Evolutionary conservation across 2,113 vertebrate genomes (phyloP).

Genomic region (Egretta garzetta): DNA sequence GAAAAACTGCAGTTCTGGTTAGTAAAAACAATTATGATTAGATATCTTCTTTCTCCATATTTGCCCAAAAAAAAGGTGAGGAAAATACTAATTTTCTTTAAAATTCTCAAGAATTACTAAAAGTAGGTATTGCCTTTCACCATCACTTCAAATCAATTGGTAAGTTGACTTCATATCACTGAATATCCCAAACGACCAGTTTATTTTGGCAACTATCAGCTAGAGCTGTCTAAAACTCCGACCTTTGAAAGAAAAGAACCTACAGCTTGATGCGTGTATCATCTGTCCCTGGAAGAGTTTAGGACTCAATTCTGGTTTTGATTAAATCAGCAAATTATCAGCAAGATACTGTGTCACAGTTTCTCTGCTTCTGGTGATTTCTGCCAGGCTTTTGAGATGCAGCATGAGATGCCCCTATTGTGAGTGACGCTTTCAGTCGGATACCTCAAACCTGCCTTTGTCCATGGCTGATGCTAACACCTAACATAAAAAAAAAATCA

Average conservation of each 20-base stretch:
- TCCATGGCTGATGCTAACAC: background rate
- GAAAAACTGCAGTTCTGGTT: background rate
- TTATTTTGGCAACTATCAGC: background rate
- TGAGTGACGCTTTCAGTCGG: background rate
- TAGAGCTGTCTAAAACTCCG: background rate
- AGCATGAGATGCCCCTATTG: rapidly evolving
- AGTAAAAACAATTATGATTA: background rate
- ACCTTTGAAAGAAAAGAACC: background rate
- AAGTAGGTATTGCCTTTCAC: background rate
- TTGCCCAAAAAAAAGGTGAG: background rate
- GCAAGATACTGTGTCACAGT: background rate
- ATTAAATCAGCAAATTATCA: background rate
- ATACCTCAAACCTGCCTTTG: background rate
- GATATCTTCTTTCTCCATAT: background rate
- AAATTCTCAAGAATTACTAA: background rate
- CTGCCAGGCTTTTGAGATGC: background rate
- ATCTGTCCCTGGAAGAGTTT: background rate
- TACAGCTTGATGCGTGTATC: background rate
- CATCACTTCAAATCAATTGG: background rate
- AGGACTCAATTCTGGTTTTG: background rate
- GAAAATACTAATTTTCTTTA: background rate
- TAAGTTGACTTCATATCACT: background rate
- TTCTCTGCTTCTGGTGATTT: background rate
- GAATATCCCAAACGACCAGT: background rate
- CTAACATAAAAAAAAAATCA: too few relatives aligned